phyloP scores from a whole-genome alignment of 2,113 vertebrate genomes.

The Siphamia tubifer region DNA sequence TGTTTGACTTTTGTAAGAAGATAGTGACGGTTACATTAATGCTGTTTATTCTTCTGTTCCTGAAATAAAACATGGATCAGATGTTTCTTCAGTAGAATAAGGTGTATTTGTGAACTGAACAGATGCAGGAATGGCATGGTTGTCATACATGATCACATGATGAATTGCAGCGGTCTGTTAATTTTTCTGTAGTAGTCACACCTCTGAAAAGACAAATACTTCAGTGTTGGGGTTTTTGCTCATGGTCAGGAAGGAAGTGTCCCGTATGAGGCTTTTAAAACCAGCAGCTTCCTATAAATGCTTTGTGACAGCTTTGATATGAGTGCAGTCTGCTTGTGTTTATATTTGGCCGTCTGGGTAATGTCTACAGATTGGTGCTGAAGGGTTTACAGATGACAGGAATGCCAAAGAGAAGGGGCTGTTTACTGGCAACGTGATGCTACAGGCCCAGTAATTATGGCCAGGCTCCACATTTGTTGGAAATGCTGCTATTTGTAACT shows the following conservation, averaged over 20 bases:
- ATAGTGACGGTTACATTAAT: too few relatives aligned
- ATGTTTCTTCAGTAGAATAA: too few relatives aligned
- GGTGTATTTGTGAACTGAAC: too few relatives aligned
- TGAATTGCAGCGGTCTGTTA: too few relatives aligned
- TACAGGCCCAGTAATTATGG: slow-evolving; percentile 9
- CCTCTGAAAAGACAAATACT: too few relatives aligned
- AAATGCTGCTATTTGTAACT: slow-evolving; percentile 18
- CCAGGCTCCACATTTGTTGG: slow-evolving; percentile 25
- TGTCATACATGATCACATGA: too few relatives aligned
- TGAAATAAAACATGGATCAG: too few relatives aligned
- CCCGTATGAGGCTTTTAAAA: slow-evolving; percentile 36
- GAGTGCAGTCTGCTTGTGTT: slow-evolving; percentile 47
- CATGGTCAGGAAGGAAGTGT: background rate
- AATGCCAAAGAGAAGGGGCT: slow-evolving; percentile 27
- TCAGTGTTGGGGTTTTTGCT: slow-evolving; percentile 7
- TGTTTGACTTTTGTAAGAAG: too few relatives aligned
- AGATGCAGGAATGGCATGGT: too few relatives aligned
- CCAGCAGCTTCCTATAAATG: slow-evolving; percentile 41
- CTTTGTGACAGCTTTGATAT: slow-evolving; percentile 42
- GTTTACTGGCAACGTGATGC: slow-evolving; percentile 21
- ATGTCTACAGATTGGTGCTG: slow-evolving; percentile 58
- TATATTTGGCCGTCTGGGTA: slow-evolving; percentile 58
- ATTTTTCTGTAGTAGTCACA: too few relatives aligned
- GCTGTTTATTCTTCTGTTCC: too few relatives aligned
- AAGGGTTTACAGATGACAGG: slow-evolving; percentile 60